phyloP scores from a whole-genome alignment of 2,113 vertebrate genomes.

The Siniperca chuatsi region DNA sequence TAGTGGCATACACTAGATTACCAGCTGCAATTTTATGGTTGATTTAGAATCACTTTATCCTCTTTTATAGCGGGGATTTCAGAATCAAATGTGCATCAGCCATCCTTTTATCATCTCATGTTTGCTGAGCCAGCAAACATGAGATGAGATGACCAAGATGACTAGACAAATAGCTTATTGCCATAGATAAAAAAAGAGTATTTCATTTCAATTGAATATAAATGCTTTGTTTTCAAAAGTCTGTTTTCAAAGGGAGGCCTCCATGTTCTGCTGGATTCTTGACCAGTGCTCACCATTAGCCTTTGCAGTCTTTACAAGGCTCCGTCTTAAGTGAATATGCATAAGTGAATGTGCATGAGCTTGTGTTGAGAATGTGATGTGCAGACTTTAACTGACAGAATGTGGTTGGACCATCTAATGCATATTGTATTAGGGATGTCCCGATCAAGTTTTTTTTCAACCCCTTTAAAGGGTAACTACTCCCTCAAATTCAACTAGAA shows the following conservation, averaged over 20 bases:
- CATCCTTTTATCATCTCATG: constrained; percentile 67
- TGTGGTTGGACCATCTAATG: background rate
- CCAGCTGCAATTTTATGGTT: constrained; percentile 86
- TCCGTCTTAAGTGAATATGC: background rate
- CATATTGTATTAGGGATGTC: background rate
- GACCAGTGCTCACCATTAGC: constrained; percentile 13
- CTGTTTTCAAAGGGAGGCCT: constrained; percentile 38
- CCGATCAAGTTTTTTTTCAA: background rate
- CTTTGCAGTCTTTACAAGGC: constrained; percentile 2
- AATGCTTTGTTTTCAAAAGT: constrained; percentile 39
- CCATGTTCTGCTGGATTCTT: constrained; percentile 12
- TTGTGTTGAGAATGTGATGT: background rate
- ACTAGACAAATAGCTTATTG: constrained; percentile 57
- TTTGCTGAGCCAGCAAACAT: constrained; percentile 76
- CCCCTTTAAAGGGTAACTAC: background rate
- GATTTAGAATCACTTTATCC: constrained; percentile 82
- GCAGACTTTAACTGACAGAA: background rate
- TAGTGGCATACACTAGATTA: constrained; percentile 77
- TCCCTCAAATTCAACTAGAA: background rate
- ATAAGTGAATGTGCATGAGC: background rate
- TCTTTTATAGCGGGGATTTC: constrained; percentile 72
- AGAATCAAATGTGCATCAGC: constrained; percentile 79
- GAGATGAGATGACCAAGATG: too few relatives aligned
- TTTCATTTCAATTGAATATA: constrained; percentile 45
- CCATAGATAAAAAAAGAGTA: constrained; percentile 24